Percentiles rank a stretch among this genome's conserved stretches.
Conservation (phyloP, 2,113 vertebrate species). For the Ancistrus triradiatus region DNA sequence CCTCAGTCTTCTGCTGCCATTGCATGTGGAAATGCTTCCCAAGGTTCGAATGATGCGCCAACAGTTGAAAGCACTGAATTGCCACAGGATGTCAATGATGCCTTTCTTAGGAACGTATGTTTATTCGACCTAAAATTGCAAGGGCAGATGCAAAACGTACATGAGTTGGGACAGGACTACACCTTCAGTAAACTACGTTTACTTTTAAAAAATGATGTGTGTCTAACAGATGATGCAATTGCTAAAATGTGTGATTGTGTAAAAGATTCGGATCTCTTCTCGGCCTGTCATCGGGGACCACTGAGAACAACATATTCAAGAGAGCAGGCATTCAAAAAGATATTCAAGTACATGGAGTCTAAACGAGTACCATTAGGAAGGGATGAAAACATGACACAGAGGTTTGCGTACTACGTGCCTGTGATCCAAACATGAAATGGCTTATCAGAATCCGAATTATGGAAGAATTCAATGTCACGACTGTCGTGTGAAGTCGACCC, state of each 20-base stretch:
- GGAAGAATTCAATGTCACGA: constrained; percentile 32
- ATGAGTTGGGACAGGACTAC: constrained; percentile 44
- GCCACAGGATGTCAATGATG: too few species aligned
- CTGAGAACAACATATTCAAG: constrained; percentile 43
- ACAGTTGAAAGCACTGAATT: too few species aligned
- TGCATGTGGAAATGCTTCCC: constrained; percentile 34
- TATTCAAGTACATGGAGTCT: constrained; percentile 40
- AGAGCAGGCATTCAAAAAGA: constrained; percentile 24
- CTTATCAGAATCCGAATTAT: constrained; percentile 43
- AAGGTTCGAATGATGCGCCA: too few species aligned
- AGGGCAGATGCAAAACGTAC: constrained; percentile 47
- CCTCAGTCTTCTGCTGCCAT: constrained; percentile 16
- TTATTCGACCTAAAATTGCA: constrained; percentile 47
- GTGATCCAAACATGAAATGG: constrained; percentile 36
- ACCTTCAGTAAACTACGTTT: constrained; percentile 39
- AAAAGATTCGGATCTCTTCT: constrained; percentile 44
- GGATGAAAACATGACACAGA: constrained; percentile 43
- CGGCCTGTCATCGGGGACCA: constrained; percentile 27
- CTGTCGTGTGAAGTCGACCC: constrained; percentile 25
- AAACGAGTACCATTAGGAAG: constrained; percentile 31
- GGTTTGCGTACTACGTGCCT: constrained; percentile 47
- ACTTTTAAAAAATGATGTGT: constrained; percentile 36
- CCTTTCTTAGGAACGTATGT: constrained; percentile 42
- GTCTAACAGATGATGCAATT: constrained; percentile 39
- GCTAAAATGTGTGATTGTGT: constrained; percentile 39